A percentile compares a stretch with the other conserved stretches of the same genome.
Conservation (phyloP, 1,140 invertebrate species). For the Orchestia grillus region DNA sequence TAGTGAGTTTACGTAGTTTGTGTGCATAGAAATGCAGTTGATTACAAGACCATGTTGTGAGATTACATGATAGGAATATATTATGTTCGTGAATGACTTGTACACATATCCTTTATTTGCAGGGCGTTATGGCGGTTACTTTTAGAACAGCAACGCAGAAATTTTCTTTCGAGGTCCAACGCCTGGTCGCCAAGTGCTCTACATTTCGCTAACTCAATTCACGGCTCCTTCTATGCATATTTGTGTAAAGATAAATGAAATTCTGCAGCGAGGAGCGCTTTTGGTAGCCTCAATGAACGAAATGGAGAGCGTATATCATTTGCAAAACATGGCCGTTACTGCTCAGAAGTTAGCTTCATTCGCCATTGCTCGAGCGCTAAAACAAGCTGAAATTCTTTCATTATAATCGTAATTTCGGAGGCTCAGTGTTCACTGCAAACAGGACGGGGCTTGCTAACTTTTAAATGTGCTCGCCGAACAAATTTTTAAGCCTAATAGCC, state of each 20-base stretch:
- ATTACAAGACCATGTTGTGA: no score
- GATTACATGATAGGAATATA: no score
- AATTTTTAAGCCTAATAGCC: constrained; percentile 15
- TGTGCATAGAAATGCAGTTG: no score
- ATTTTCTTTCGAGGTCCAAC: background rate
- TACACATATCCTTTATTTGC: no score
- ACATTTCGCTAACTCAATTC: background rate
- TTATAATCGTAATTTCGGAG: background rate
- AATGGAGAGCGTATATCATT: background rate
- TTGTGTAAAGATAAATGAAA: background rate
- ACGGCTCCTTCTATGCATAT: background rate
- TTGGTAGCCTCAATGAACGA: background rate
- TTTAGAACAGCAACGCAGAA: background rate
- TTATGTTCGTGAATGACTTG: no score
- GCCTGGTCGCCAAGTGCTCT: background rate
- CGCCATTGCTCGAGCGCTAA: background rate
- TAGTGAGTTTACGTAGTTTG: no score
- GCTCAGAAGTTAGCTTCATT: background rate
- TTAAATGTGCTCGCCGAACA: constrained; percentile 24
- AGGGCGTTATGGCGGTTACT: background rate
- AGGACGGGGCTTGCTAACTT: background rate
- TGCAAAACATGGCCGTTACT: background rate
- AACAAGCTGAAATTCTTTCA: background rate
- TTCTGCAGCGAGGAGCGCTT: background rate
- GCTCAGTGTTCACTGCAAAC: background rate